Conservation (phyloP, 2,888 invertebrate species). For the Fissipunctia ypsillon region DNA sequence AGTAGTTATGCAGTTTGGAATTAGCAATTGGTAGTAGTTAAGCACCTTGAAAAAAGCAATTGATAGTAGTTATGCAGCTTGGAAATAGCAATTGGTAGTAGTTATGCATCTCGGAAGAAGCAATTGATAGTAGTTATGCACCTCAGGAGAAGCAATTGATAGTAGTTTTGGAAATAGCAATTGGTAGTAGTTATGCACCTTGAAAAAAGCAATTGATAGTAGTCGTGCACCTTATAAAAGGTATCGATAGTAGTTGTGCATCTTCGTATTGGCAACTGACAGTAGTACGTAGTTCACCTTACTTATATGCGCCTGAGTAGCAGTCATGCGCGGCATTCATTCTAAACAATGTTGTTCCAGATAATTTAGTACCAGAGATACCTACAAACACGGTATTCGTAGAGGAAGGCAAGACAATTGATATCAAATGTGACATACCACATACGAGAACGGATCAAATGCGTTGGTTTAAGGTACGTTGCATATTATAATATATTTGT, state of each 20-base stretch:
- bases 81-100: not conserved
- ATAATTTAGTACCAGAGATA: slow-evolving; percentile 55
- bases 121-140: not conserved
- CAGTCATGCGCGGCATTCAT: not conserved
- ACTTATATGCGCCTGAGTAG: not conserved
- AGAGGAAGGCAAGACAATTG: slow-evolving; percentile 59
- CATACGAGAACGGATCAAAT: slow-evolving; percentile 67
- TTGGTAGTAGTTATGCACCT: not conserved
- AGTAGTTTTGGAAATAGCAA: not conserved
- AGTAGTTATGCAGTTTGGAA: not conserved
- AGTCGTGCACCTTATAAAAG: not conserved
- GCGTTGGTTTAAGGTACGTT: slow-evolving; percentile 78
- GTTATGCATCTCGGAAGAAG: not conserved
- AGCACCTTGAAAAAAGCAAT: not conserved
- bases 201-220: not conserved
- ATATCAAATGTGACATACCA: slow-evolving; percentile 71
- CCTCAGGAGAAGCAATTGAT: not conserved
- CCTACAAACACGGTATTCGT: slow-evolving; percentile 55
- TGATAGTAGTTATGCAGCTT: not conserved
- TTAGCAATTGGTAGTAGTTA: not conserved
- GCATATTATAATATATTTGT: not conserved
- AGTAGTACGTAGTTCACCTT: not conserved
- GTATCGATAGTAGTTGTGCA: not conserved
- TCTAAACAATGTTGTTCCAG: slow-evolving; percentile 64
- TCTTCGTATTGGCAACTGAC: not conserved